Base-by-base conservation (phyloP, 2,797 vertebrate genomes). In the Coregonus sp. region DNA sequence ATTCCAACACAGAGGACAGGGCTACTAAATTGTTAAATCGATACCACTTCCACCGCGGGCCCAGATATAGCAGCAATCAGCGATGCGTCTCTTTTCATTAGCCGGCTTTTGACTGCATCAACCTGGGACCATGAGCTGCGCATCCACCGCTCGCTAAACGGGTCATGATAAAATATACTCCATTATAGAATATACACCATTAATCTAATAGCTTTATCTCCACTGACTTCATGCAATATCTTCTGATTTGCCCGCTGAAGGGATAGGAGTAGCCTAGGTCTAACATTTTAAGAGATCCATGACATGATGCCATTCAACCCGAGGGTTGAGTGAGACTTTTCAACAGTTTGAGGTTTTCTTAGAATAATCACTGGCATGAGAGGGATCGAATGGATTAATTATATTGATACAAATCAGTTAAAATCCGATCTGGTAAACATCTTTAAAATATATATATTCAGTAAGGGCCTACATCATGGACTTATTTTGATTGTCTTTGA, bases 61-160 rank as follows among this genome's bases (percentile, higher is more conserved):
- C 94, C 95, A 94, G 96, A 96, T 96, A 96, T 95, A 97, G 96
- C 94, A 91, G 95, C 95, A 96, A 96, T 97, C 96, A 97, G 95
- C 93, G 94, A 96, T 94, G 95, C 95, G 94, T 97, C 96, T 93
- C 94, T 95, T 97, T 97, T 98, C 96, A 98, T 98, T 96, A 97
- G 96, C 95, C 92, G 89, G 91, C 90, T 94, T 91, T 93, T 97
- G 96, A 97, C 95, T 96, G 95, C 94, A 89, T 93, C 95, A 94
- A 93, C 95, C 94, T 93, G 95, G 94, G 95, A 95, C 90, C 92
- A 87, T 91, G 87, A 84, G 82, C 76, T 92, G 90, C 91, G 94
- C 94, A 96, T 92, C 93, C 93, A 93, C 91, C 85, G 89, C 86
- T 85, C 93, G 81, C 89, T 88, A 82, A 94, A 91, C 88, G 90